Percentiles rank a stretch among this genome's conserved stretches.
Conservation (phyloP, 2,797 vertebrate genomes). For the Rhadinocentrus ornatus region DNA sequence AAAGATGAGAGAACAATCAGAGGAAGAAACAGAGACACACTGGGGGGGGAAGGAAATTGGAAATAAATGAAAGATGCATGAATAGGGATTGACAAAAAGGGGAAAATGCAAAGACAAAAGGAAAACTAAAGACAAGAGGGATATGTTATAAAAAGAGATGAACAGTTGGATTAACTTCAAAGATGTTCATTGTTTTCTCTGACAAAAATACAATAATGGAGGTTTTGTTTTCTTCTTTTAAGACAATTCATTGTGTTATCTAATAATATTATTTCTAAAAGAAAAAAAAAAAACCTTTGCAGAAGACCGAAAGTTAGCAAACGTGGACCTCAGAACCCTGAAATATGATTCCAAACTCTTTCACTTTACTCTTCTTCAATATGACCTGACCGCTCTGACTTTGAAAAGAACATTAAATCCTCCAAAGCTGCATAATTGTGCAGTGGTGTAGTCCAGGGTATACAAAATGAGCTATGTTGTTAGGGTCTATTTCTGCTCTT, state of each 20-base stretch:
- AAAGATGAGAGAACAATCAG: slow-evolving; percentile 29
- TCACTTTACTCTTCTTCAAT: neutral
- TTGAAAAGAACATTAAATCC: neutral
- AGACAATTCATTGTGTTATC: too few relatives aligned
- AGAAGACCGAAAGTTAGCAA: neutral
- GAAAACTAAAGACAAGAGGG: slow-evolving; percentile 18
- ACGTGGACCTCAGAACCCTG: too few relatives aligned
- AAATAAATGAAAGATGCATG: slow-evolving; percentile 12
- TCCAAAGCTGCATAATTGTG: neutral
- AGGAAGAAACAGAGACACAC: slow-evolving; percentile 11
- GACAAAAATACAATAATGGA: neutral
- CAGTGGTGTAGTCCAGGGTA: too few relatives aligned
- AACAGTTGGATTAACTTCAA: slow-evolving; percentile 6
- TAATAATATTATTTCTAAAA: too few relatives aligned
- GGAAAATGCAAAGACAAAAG: slow-evolving; percentile 17
- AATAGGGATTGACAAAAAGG: slow-evolving; percentile 4
- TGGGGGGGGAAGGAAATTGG: neutral
- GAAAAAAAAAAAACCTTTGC: too few relatives aligned
- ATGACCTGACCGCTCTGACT: neutral
- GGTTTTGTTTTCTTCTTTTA: too few relatives aligned
- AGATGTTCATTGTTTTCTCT: slow-evolving; percentile 7
- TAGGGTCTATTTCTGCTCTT: too few relatives aligned
- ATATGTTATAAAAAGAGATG: neutral
- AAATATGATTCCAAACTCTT: neutral
- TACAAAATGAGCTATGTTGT: neutral